Percentiles rank a stretch among this genome's conserved stretches.
phyloP scores from a whole-genome alignment of 2,113 vertebrate species.

The Rhinolophus sinicus region DNA sequence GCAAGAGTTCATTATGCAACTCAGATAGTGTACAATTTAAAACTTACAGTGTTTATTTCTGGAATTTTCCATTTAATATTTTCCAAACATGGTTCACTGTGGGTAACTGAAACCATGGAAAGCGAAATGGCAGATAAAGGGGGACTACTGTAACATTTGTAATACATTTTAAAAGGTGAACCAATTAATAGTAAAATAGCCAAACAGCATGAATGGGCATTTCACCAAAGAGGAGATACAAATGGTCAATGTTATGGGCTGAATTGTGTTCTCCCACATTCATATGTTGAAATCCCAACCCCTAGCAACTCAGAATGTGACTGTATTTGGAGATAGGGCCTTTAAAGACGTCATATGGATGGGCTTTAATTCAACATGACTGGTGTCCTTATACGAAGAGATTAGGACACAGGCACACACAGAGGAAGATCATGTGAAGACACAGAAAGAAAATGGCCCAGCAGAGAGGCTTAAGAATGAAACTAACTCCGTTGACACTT shows the following conservation, averaged over 20 bases:
- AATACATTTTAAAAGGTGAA: neutral
- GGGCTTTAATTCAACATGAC: neutral
- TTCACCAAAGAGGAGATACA: neutral
- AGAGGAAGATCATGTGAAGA: neutral
- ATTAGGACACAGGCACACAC: neutral
- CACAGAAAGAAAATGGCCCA: neutral
- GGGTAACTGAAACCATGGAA: too few relatives aligned
- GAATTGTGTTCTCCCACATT: neutral
- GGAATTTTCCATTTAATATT: too few relatives aligned
- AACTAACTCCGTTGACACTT: neutral
- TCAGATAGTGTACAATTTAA: too few relatives aligned
- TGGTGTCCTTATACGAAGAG: neutral
- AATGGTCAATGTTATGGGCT: neutral
- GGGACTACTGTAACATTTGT: neutral
- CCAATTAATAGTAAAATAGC: neutral
- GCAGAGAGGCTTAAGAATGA: neutral
- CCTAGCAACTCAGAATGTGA: neutral
- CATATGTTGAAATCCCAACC: neutral
- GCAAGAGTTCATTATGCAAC: too few relatives aligned
- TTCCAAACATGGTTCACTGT: too few relatives aligned
- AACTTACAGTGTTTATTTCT: too few relatives aligned
- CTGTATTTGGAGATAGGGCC: neutral
- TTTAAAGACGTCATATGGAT: neutral
- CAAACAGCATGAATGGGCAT: neutral
- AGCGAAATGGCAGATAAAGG: too few relatives aligned